Conservation (phyloP, 2,888 invertebrate species). For the Gymnosoma rotundatum region DNA sequence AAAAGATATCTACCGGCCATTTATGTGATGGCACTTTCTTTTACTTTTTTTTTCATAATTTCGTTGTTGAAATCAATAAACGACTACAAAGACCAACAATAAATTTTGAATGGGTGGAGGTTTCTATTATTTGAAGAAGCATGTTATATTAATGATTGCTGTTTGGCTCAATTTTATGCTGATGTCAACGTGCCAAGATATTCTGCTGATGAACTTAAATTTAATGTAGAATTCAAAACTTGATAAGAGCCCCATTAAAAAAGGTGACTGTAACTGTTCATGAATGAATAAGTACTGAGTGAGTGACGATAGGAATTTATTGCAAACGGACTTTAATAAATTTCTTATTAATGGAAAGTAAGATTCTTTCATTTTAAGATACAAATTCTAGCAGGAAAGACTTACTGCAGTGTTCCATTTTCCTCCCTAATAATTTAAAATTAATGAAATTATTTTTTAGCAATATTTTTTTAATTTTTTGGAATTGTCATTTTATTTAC, state of each 20-base stretch:
- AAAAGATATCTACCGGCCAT: constrained; percentile 65
- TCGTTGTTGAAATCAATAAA: constrained; percentile 48
- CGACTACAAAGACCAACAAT: neutral
- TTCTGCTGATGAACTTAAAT: constrained; percentile 44
- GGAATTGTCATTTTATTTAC: no score
- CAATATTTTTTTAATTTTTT: no score
- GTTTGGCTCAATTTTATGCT: constrained; percentile 32
- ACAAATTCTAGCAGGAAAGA: no score
- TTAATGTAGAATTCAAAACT: constrained; percentile 56
- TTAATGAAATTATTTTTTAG: no score
- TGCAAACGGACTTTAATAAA: neutral
- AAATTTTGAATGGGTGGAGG: constrained; percentile 4
- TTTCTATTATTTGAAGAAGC: constrained; percentile 24
- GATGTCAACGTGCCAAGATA: constrained; percentile 61
- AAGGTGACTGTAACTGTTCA: constrained; percentile 17
- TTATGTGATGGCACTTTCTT: constrained; percentile 51
- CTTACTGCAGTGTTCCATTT: no score
- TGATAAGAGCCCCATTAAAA: constrained; percentile 57
- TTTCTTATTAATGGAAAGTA: no score
- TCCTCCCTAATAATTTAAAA: no score
- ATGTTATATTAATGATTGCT: constrained; percentile 30
- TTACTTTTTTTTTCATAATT: constrained; percentile 7
- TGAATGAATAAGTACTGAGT: neutral
- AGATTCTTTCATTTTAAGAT: no score
- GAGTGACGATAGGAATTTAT: constrained; percentile 4